A percentile compares a stretch with the other conserved stretches of the same genome.
phyloP scores from a whole-genome alignment of 2,113 vertebrate genomes.

The Hymenochirus boettgeri region DNA sequence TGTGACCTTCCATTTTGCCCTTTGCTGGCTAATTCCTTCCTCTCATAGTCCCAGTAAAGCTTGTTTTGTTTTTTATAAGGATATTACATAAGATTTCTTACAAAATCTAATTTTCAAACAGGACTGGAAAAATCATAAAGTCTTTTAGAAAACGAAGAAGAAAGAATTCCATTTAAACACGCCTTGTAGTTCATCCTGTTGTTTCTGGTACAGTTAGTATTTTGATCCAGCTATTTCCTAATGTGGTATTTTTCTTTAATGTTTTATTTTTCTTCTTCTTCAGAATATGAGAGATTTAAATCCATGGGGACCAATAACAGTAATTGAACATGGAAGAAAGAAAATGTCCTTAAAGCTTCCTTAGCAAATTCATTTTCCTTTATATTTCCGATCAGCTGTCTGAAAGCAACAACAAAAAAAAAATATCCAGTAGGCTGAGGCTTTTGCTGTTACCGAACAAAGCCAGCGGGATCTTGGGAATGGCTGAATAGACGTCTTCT shows the following conservation, averaged over 20 bases:
- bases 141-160: background rate
- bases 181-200: background rate
- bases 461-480: background rate
- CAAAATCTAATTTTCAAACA: no score
- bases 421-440: constrained; percentile 11
- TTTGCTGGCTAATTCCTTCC: no score
- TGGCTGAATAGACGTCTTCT: constrained; percentile 7
- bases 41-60: no score
- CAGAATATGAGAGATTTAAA: background rate
- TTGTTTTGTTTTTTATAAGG: no score
- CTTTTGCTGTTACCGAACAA: constrained; percentile 8
- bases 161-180: background rate
- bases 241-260: background rate
- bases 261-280: background rate
- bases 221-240: background rate
- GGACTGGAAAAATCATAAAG: constrained; percentile 18
- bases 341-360: constrained; percentile 29
- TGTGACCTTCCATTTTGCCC: no score
- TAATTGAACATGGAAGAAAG: background rate
- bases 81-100: no score
- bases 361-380: constrained; percentile 24
- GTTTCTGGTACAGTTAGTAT: background rate
- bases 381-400: constrained; percentile 35
- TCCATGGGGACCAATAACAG: background rate
- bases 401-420: background rate